phyloP scores from a whole-genome alignment of 1,140 invertebrate genomes.

The Acromyrmex heyeri region DNA sequence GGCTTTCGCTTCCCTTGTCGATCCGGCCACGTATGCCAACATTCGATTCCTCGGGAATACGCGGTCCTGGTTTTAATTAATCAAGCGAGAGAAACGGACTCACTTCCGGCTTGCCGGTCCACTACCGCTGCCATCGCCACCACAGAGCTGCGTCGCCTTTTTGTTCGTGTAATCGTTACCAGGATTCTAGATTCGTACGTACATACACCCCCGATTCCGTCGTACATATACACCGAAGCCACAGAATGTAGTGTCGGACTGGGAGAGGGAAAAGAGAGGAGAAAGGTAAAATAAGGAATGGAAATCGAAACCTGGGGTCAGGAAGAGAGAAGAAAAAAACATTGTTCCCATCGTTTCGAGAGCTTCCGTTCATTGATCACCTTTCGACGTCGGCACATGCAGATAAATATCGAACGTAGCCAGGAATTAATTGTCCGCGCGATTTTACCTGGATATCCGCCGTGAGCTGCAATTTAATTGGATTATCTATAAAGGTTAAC shows the following conservation, averaged over 20 bases:
- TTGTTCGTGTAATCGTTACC: conserved; percentile 60
- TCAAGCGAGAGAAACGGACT: conserved; percentile 68
- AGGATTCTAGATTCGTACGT: conserved; percentile 23
- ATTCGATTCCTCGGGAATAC: conserved; percentile 74
- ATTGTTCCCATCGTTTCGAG: not conserved
- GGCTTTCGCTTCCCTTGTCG: conserved; percentile 44
- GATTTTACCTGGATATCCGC: conserved; percentile 49
- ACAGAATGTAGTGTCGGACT: conserved; percentile 9
- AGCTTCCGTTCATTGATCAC: conserved; percentile 45
- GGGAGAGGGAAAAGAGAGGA: not conserved
- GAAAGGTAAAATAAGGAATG: conserved; percentile 61
- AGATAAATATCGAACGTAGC: conserved; percentile 54
- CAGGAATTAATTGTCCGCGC: conserved; percentile 47
- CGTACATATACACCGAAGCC: conserved; percentile 22
- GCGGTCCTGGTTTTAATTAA: conserved; percentile 77
- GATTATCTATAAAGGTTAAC: conserved; percentile 60
- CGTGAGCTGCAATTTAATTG: conserved; percentile 57
- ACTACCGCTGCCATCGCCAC: not conserved
- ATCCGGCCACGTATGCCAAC: conserved; percentile 68
- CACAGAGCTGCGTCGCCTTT: conserved; percentile 17
- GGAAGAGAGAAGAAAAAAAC: conserved; percentile 32
- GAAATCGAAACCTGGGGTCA: conserved; percentile 52
- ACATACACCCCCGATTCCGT: not conserved
- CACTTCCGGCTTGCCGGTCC: conserved; percentile 30
- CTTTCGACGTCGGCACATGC: not conserved